phyloP scores from a whole-genome alignment of 92 coral and sea anemone species.

The Porites lobata region DNA sequence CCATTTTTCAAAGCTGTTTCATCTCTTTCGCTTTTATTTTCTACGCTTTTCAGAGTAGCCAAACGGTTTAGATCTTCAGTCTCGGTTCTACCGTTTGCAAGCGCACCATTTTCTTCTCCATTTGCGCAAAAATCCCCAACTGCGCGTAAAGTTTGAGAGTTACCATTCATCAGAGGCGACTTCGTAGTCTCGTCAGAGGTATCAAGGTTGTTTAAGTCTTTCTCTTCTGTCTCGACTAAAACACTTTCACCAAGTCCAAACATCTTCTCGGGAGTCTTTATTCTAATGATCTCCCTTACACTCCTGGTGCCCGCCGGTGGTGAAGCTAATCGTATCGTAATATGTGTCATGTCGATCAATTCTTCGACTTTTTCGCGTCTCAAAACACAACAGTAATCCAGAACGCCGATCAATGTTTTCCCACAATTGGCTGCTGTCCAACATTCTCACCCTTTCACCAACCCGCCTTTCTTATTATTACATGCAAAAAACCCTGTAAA shows the following conservation, averaged over 20 bases:
- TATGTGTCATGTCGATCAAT: constrained; percentile 45
- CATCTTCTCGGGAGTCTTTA: constrained; percentile 65
- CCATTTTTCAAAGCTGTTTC: not conserved
- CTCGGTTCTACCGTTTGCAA: not conserved
- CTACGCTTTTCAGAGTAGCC: not conserved
- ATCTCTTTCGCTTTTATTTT: not conserved
- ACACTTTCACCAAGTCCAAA: constrained; percentile 3
- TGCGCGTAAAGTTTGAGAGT: not conserved
- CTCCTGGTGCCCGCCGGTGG: constrained; percentile 56
- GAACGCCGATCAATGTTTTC: not conserved
- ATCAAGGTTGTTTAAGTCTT: not conserved
- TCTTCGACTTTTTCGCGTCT: constrained; percentile 3
- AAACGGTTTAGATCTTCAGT: not conserved
- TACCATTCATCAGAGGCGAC: not conserved
- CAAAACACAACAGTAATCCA: not conserved
- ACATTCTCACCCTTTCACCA: constrained; percentile 5
- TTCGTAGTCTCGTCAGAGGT: not conserved
- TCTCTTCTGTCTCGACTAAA: constrained; percentile 24
- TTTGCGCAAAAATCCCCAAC: not conserved
- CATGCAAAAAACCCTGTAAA: constrained; percentile 3
- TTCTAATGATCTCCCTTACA: constrained; percentile 46
- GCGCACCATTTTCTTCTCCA: not conserved
- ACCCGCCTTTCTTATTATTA: not conserved
- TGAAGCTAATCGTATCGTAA: constrained; percentile 47
- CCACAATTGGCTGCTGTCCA: constrained; percentile 40